Percentiles rank a stretch among this genome's conserved stretches.
Conservation (phyloP, 1,140 invertebrate species). For the Panagrolaimus sp. region DNA sequence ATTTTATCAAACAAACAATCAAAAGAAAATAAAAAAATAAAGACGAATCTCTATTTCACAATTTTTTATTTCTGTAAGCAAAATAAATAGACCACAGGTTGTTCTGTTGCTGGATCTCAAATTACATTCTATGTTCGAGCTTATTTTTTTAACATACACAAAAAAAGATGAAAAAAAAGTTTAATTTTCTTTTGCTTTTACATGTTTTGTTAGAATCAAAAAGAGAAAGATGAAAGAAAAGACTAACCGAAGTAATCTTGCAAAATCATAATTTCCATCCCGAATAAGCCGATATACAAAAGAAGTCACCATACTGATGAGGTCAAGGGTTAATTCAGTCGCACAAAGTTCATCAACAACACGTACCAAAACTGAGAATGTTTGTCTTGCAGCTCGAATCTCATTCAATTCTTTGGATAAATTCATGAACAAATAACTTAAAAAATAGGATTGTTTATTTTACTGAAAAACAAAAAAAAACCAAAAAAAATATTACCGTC, state of each 20-base stretch:
- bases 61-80: too few species aligned
- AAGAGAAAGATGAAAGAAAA: neutral
- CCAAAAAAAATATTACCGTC: conserved; percentile 23
- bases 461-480: too few species aligned
- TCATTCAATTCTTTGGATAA: conserved; percentile 21
- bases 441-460: neutral
- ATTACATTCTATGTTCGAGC: too few species aligned
- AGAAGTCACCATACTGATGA: conserved; percentile 41
- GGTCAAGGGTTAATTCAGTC: conserved; percentile 35
- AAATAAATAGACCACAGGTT: too few species aligned
- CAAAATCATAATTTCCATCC: conserved; percentile 41
- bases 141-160: neutral
- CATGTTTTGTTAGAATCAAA: neutral
- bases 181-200: conserved; percentile 1
- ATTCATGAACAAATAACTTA: conserved; percentile 47
- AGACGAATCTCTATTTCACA: too few species aligned
- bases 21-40: too few species aligned
- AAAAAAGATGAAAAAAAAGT: neutral
- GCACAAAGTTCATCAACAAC: conserved; percentile 48
- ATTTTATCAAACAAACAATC: too few species aligned
- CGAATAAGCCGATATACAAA: conserved; percentile 48
- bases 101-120: too few species aligned
- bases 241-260: conserved; percentile 39
- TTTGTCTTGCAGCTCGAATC: conserved; percentile 39
- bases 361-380: conserved; percentile 49